Percentiles rank a stretch among this genome's conserved stretches.
Conservation (phyloP, 2,888 invertebrate species). For the Brenthis hecate region DNA sequence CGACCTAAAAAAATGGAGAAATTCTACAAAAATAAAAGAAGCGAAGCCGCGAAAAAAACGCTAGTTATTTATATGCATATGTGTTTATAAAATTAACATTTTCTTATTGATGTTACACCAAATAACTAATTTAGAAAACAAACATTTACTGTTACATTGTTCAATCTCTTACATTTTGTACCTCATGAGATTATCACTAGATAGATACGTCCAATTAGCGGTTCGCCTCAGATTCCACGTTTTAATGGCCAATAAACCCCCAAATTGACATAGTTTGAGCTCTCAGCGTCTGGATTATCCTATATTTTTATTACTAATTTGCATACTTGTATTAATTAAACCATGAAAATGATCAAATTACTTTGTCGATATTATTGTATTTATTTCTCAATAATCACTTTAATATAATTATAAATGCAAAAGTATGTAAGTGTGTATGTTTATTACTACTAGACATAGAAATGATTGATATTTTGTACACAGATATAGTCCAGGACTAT, state of each 20-base stretch:
- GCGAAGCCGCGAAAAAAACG: no score
- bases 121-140: background rate
- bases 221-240: slow-evolving; percentile 21
- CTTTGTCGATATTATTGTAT: background rate
- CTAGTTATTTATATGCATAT: no score
- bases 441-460: no score
- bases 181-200: slow-evolving; percentile 23
- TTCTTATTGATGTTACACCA: background rate
- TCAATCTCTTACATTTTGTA: slow-evolving; percentile 7
- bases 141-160: background rate
- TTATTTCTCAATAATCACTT: background rate
- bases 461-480: no score
- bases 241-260: slow-evolving; percentile 33
- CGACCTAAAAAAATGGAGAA: no score
- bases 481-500: no score
- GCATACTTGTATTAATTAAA: slow-evolving; percentile 16
- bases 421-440: no score
- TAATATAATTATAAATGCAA: no score
- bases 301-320: slow-evolving; percentile 14
- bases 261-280: slow-evolving; percentile 34
- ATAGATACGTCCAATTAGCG: slow-evolving; percentile 24
- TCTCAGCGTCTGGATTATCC: slow-evolving; percentile 12
- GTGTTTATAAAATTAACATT: background rate
- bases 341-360: background rate
- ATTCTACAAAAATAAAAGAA: no score